Base-by-base conservation (phyloP, 2,797 vertebrate genomes). In the Myotis myotis region DNA sequence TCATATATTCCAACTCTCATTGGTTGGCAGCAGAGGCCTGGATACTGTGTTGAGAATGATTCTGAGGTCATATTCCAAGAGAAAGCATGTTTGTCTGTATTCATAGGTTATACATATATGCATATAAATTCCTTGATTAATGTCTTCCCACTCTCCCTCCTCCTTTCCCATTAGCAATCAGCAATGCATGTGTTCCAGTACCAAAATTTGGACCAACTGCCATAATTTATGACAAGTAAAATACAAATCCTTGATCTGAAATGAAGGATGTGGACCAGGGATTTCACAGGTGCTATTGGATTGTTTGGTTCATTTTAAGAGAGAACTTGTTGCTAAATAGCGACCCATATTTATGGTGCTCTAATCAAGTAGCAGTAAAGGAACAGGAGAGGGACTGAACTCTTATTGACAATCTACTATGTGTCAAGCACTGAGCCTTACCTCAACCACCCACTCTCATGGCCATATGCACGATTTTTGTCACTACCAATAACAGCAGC, bases 11-110 rank as follows among this genome's bases (percentile, higher is more conserved):
- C 38, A 91, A 66, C 60, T 80, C 53, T 38, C 93, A 51, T 62
- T 94, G 5, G 47, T 78, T 78, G 44, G 78, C 82, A 88, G 74
- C n/a, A 90, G 44, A 96, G 51, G 81, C 30, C 55, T 17, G 41
- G 78, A 90, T 82, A 62, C 55, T 79, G 13, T 71, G 36, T 82
- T 92, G 82, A 75, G 78, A 90, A 96, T 87, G 74, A 92, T 81
- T 80, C 92, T 85, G 57, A 93, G 23, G 33, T 81, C 44, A 83
- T n/a, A 88, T 79, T 82, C 53, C 38, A 92, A 86, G 44, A 88
- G 49, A 95, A 96, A 91, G 78, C 0, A 89, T 72, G 13, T 68
- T 64, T 85, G 94, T 60, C 11, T 60, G 57, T 60, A 60, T 57
- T 12, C 25, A 60, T 60, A 60, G 25, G 57, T 60, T 28, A 60